Base-by-base conservation (phyloP, 2,797 vertebrate species). In the Helarctos malayanus region DNA sequence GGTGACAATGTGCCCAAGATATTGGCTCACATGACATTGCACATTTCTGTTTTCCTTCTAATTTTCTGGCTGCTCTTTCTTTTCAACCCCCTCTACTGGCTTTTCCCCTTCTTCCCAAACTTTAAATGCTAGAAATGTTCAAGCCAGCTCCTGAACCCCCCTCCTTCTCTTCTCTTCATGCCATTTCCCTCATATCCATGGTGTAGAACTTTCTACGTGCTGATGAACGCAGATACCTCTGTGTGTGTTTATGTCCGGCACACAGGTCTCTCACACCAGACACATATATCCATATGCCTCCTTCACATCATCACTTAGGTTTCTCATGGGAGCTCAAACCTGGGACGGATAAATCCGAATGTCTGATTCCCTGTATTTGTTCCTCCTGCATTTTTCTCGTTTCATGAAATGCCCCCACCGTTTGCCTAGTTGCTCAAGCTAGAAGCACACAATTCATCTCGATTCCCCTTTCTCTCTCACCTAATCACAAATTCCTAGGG, bases 91-190 rank as follows among this genome's bases (percentile, higher is more conserved):
- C 3, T 80, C 57, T 32, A 10, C 12, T 32, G 45, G 49, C 4
- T 86, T 89, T 54, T 15, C 25, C 68, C 2, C 76, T 95, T 84
- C n/a, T 81, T 91, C 23, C 21, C 2, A 45, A 76, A 94, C 16
- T 32, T 54, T 35, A 59, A 96, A 76, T 59, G 32, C 21, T 76
- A 9, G 2, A 15, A 9, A 5, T 54, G 68, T 81, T n/a, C 85
- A 81, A 69, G 54, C 6, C n/a, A 49, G 11, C 16, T 61, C 65
- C 13, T 21, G 16, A 0, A 4, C 1, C 12, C 7, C 5, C 45
- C 1, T 41, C 54, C 21, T 63, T 41, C 32, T 57, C 1, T 47
- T 63, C 2, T 45, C 61, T 15, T 38, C 18, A 52, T 57, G 45
- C 1, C 16, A 54, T 18, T 35, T 69, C 25, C 32, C 9, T 73